A percentile compares a stretch with the other conserved stretches of the same genome.
These are phyloP conservation scores for Oligia strigilis DNA, from an alignment of 2,888 invertebrate genomes.

Conservation along the genomic window DNA sequence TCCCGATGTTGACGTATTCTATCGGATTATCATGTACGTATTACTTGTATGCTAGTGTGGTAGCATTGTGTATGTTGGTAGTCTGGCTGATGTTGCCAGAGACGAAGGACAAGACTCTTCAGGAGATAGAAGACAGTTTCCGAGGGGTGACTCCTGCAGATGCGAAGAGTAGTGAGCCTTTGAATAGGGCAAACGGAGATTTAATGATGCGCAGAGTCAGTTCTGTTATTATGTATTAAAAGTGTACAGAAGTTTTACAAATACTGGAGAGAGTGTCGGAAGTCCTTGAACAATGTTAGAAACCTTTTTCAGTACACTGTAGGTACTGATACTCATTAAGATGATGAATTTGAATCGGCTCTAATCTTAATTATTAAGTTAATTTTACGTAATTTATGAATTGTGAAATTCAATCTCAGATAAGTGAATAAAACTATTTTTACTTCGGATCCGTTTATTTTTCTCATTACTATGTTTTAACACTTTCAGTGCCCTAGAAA, in stretches of 20 bases:
- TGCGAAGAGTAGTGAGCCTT: slow-evolving; percentile 74
- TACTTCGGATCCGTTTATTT: slow-evolving; percentile 52
- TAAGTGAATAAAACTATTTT: slow-evolving; percentile 55
- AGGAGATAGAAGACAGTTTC: slow-evolving; percentile 92
- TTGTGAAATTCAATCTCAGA: slow-evolving; percentile 58
- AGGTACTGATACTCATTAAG: slow-evolving; percentile 7
- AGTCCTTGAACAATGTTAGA: not conserved
- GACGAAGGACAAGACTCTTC: slow-evolving; percentile 92
- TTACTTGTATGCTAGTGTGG: slow-evolving; percentile 90
- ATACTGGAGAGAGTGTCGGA: not conserved
- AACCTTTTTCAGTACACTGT: slow-evolving; percentile 8
- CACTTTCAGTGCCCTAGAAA: slow-evolving; percentile 52
- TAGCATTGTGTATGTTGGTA: slow-evolving; percentile 87
- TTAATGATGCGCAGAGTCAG: slow-evolving; percentile 80
- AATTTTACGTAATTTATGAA: slow-evolving; percentile 55
- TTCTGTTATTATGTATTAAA: slow-evolving; percentile 84
- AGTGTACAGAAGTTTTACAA: not conserved
- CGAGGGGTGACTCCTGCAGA: slow-evolving; percentile 77
- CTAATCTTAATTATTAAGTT: slow-evolving; percentile 46
- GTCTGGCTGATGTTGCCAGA: slow-evolving; percentile 92
- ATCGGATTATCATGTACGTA: slow-evolving; percentile 91
- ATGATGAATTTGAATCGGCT: slow-evolving; percentile 14
- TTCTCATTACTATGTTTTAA: slow-evolving; percentile 44
- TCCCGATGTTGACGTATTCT: slow-evolving; percentile 89
- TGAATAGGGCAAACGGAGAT: slow-evolving; percentile 73